phyloP scores from a whole-genome alignment of 2,888 invertebrate species.

The Hylaea fasciaria region DNA sequence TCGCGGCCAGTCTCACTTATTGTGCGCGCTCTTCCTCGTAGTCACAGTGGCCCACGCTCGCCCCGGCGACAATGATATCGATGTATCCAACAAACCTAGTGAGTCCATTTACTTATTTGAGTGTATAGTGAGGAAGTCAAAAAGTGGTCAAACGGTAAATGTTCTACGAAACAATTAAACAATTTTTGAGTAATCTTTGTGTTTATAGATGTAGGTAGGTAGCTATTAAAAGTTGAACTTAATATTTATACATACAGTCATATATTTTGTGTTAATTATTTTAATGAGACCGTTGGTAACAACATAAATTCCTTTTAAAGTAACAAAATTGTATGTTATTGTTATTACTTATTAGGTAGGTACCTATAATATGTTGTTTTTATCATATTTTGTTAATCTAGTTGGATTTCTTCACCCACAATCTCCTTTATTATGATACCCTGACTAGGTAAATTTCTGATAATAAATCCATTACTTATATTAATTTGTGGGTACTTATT shows the following conservation, averaged over 20 bases:
- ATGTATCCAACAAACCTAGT: slow-evolving; percentile 23
- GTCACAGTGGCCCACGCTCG: slow-evolving; percentile 43
- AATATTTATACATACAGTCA: no score
- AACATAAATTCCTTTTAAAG: not conserved
- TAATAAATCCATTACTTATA: slow-evolving; percentile 12
- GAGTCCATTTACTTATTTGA: slow-evolving; percentile 16
- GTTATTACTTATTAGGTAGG: not conserved
- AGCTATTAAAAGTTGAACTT: no score
- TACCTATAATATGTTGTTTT: no score
- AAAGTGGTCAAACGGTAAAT: no score
- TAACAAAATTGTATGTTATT: not conserved
- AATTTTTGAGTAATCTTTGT: no score
- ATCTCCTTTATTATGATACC: slow-evolving; percentile 15
- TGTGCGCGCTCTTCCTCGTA: slow-evolving; percentile 46
- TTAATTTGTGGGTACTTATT: slow-evolving; percentile 5
- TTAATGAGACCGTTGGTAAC: not conserved
- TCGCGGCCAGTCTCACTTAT: slow-evolving; percentile 45
- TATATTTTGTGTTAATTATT: no score
- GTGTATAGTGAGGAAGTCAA: not conserved
- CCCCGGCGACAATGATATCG: slow-evolving; percentile 48
- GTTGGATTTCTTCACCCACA: slow-evolving; percentile 42
- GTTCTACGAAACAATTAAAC: no score
- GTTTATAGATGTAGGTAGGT: no score
- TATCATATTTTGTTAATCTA: slow-evolving; percentile 15
- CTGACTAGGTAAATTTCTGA: slow-evolving; percentile 5